Base-by-base conservation (phyloP, 2,113 vertebrate genomes). In the Labrus mixtus region DNA sequence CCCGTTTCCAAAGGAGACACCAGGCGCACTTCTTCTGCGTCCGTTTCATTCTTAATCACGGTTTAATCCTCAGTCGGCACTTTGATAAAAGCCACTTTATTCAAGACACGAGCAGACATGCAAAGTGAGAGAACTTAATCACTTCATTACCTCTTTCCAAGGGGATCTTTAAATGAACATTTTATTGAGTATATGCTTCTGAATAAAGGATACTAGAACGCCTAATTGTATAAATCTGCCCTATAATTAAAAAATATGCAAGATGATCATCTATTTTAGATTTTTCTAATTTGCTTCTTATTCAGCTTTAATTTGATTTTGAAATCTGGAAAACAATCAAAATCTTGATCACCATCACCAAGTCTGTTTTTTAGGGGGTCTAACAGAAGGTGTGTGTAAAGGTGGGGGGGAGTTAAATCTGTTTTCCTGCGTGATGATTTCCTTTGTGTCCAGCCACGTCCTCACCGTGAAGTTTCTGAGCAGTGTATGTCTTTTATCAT, bases 71-170 rank as follows among this genome's bases (percentile, higher is more conserved):
- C 36, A 37, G 37, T 73, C 29, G 11, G 50, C 74, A 78, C 61
- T 73, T 69, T 78, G 56, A 80, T 75, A 68, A 68, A 65, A 73
- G 56, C 50, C 48, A 66, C 37, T 71, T 84, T 75, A 82, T 83
- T 83, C 67, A 77, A 72, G 59, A 77, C 51, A 76, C 16, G 9
- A 62, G 68, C 37, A 46, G 72, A 76, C 63, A 36, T 61, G 76
- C 29, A 69, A 68, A 68, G 51, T 29, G 29, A 78, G 33, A 43
- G 22, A 74, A 74, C 41, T 68, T 68, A 68, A 82, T 70, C 36
- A 65, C 33, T 62, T 23, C 39, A 73, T 68, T 76, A 81, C 29
- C 23, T 60, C 64, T 61, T 37, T 80, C 62, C 69, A 75, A 62
- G 37, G 76, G 50, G 63, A 76, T 78, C 69, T 74, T 9, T 71